Base-by-base conservation (phyloP, 2,888 invertebrate genomes). In the Lithophane semibrunnea region DNA sequence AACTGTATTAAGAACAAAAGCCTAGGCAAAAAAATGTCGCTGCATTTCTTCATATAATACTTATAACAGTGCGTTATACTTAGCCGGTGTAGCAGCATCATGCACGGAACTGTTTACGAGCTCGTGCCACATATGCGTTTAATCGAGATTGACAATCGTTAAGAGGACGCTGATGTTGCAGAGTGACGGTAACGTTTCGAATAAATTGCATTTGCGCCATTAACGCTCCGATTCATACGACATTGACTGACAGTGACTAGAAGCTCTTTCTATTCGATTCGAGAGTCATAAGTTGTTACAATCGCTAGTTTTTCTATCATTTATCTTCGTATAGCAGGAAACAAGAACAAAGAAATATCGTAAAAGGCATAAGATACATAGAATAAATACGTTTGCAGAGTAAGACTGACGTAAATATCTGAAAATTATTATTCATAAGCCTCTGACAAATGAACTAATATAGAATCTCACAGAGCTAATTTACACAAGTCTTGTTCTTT, bases 141-240 rank as follows among this genome's bases (percentile, higher is more conserved):
- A 86, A 85, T 84, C 73, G 82, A 81, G 72, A 86, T 82, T 77
- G 85, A 79, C 88, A 87, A 83, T 81, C 88, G 79, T 79, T 83
- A 76, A 58, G 76, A 77, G 86, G 58, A 71, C 81, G 56, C 73
- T 78, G 74, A 81, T 64, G 73, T 54, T 24, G 49, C 61, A 69
- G 75, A 84, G 63, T 79, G 86, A 74, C 75, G 56, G 74, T 64
- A 74, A 75, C 75, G 70, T 83, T 81, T 71, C 81, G 72, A 78
- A 78, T 81, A 83, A 81, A 87, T 86, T 86, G 81, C 86, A 83
- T 83, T 79, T 74, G 67, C 64, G 61, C 71, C 81, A 79, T 84
- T 73, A 86, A 80, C 71, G 71, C 71, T 78, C 56, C 66, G 69
- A 72, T 75, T 81, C 76, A 76, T 79, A 66, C 64, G 82, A 78